Percentiles rank a stretch among this genome's conserved stretches.
Conservation (phyloP, 2,888 invertebrate genomes). For the Abscondita cerata region DNA sequence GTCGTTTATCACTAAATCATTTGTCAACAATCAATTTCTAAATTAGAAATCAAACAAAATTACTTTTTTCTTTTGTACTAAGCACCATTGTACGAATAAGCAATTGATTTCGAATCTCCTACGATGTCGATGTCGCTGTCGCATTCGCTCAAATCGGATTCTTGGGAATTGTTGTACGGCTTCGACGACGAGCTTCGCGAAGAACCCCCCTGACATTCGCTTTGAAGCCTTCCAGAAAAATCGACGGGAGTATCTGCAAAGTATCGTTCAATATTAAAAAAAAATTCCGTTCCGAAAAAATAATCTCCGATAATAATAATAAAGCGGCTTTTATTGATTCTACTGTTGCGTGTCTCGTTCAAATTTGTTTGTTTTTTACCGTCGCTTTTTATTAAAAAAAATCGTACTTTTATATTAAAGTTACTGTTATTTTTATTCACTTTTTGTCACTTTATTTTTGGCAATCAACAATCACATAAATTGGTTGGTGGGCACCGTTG, state of each 20-base stretch:
- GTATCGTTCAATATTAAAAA: too few species aligned
- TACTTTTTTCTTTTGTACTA: conserved; percentile 21
- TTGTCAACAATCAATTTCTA: conserved; percentile 4
- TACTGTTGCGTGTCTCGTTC: too few species aligned
- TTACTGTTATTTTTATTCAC: too few species aligned
- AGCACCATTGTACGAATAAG: conserved; percentile 43
- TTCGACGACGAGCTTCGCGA: conserved; percentile 12
- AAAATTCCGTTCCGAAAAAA: too few species aligned
- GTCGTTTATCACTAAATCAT: conserved; percentile 9
- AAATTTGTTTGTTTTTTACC: too few species aligned
- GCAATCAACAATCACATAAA: too few species aligned
- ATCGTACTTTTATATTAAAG: too few species aligned
- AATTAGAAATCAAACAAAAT: background rate
- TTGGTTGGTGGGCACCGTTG: too few species aligned
- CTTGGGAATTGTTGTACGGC: conserved; percentile 39
- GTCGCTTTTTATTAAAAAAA: too few species aligned
- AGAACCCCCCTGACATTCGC: conserved; percentile 15
- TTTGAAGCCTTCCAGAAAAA: conserved; percentile 35
- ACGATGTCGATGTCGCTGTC: conserved; percentile 70
- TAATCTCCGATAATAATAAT: too few species aligned
- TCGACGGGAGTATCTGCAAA: conserved; percentile 41
- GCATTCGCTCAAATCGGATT: conserved; percentile 65
- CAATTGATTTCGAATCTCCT: conserved; percentile 58
- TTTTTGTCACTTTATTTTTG: too few species aligned
- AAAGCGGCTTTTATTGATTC: too few species aligned